Percentiles rank a stretch among this genome's conserved stretches.
Conservation (phyloP, 1,140 invertebrate genomes). For the Conus betulinus region DNA sequence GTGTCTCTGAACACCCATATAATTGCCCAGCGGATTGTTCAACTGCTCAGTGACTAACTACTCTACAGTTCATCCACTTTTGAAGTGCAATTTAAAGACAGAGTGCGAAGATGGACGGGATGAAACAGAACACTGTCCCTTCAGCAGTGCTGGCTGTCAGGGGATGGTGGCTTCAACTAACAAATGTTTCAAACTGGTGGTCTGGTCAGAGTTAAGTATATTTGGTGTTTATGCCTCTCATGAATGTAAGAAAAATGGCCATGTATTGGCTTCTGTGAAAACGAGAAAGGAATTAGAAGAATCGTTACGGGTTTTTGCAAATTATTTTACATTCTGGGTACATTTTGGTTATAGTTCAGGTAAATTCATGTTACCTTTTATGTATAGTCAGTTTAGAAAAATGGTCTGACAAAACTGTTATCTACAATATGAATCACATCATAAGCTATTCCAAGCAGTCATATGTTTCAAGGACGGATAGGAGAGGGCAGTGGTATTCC, state of each 20-base stretch:
- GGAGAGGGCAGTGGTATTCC: too few species aligned
- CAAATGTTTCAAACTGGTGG: not conserved
- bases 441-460: too few species aligned
- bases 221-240: not conserved
- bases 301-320: not conserved
- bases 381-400: not conserved
- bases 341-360: not conserved
- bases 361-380: not conserved
- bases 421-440: not conserved
- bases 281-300: not conserved
- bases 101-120: not conserved
- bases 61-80: not conserved
- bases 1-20: not conserved
- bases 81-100: slow-evolving; percentile 2
- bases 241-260: not conserved
- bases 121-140: slow-evolving; percentile 1
- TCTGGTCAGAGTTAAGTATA: too few species aligned
- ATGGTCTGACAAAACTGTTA: not conserved
- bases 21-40: not conserved
- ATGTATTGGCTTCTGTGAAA: not conserved
- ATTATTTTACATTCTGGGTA: not conserved
- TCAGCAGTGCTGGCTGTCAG: not conserved
- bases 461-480: too few species aligned
- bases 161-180: not conserved
- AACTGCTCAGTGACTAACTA: slow-evolving; percentile 3